phyloP scores from a whole-genome alignment of 2,888 invertebrate species.

The Ectemnius continuus region DNA sequence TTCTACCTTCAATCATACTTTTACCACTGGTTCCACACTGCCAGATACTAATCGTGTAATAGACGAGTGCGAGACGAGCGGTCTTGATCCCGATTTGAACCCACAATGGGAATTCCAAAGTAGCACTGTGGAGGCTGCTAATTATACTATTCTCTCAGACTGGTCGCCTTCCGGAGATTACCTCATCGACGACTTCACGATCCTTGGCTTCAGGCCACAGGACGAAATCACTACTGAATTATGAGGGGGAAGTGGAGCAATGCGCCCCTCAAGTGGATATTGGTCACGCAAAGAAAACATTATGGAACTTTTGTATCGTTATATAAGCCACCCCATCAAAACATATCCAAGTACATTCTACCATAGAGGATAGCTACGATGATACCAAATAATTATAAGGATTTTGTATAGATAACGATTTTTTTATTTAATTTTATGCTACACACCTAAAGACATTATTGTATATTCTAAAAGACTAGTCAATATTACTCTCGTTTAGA shows the following conservation, averaged over 20 bases:
- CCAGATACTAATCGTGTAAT: constrained; percentile 51
- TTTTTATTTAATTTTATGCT: constrained; percentile 52
- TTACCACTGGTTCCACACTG: constrained; percentile 55
- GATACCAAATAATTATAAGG: constrained; percentile 62
- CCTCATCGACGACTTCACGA: constrained; percentile 86
- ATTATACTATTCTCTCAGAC: constrained; percentile 75
- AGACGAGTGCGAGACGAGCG: constrained; percentile 56
- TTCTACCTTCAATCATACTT: constrained; percentile 75
- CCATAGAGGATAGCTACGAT: constrained; percentile 41
- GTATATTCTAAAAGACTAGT: constrained; percentile 60
- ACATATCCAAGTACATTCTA: constrained; percentile 10
- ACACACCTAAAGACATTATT: constrained; percentile 43
- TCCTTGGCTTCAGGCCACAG: constrained; percentile 91
- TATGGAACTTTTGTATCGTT: constrained; percentile 12
- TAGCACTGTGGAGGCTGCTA: constrained; percentile 69
- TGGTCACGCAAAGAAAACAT: neutral
- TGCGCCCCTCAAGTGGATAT: constrained; percentile 16
- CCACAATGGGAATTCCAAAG: constrained; percentile 80
- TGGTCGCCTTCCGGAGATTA: constrained; percentile 75
- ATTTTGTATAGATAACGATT: constrained; percentile 50
- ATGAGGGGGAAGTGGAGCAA: constrained; percentile 74
- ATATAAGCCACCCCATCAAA: constrained; percentile 2
- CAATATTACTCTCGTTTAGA: constrained; percentile 42
- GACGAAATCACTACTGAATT: constrained; percentile 93
- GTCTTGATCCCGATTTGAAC: constrained; percentile 75